Percentiles rank a stretch among this genome's conserved stretches.
Evolutionary conservation across 1,140 invertebrate species (phyloP).

Genomic region (Drosophila sechellia): DNA sequence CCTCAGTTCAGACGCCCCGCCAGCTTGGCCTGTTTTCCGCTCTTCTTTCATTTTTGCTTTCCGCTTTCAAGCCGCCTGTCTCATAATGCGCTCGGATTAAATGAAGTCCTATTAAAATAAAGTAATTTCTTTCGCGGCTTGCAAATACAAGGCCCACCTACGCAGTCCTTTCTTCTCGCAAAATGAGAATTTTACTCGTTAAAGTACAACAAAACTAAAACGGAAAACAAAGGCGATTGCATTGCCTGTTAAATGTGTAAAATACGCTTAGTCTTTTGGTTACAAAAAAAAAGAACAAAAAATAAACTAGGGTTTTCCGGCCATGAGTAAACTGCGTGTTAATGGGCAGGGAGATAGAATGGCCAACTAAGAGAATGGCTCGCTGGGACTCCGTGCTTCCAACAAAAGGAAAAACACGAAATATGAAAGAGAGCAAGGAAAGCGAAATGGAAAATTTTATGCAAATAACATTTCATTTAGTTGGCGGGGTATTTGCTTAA

Average conservation of each 20-base stretch:
- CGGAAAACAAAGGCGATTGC: slow-evolving; percentile 58
- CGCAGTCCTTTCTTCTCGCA: slow-evolving; percentile 14
- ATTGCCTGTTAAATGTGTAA: slow-evolving; percentile 71
- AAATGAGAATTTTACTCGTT: slow-evolving; percentile 24
- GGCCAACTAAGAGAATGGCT: slow-evolving; percentile 4
- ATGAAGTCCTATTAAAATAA: slow-evolving; percentile 83
- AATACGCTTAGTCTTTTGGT: slow-evolving; percentile 64
- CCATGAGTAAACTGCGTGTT: slow-evolving; percentile 72
- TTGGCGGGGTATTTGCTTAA: slow-evolving; percentile 73
- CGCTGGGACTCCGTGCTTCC: slow-evolving; percentile 7
- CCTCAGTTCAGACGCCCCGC: slow-evolving; percentile 44
- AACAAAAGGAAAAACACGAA: slow-evolving; percentile 61
- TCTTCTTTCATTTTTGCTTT: slow-evolving; percentile 4
- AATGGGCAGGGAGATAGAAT: slow-evolving; percentile 63
- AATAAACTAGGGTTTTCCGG: slow-evolving; percentile 14
- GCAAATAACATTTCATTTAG: slow-evolving; percentile 82
- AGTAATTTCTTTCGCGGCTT: slow-evolving; percentile 73
- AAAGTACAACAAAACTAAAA: slow-evolving; percentile 68
- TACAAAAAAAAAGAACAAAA: slow-evolving; percentile 1
- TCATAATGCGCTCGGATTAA: slow-evolving; percentile 76
- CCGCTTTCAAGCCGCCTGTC: slow-evolving; percentile 34
- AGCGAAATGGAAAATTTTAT: slow-evolving; percentile 69
- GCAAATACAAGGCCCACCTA: slow-evolving; percentile 48
- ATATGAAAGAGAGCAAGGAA: slow-evolving; percentile 56
- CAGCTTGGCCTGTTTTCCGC: slow-evolving; percentile 34